phyloP scores from a whole-genome alignment of 2,113 vertebrate species.

The Cyprinodon variegatus region DNA sequence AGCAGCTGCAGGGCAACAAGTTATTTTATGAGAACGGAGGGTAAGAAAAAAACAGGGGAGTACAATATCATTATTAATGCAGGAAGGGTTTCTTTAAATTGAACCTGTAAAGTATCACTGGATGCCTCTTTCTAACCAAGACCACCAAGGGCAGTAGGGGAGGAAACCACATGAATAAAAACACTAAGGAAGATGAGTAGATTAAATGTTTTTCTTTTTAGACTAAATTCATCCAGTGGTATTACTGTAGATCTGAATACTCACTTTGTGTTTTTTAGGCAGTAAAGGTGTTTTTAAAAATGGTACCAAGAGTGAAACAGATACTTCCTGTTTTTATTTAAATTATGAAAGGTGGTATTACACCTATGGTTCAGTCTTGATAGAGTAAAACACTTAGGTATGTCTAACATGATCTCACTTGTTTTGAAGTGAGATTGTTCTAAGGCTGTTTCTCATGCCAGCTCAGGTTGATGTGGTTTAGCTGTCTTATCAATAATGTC shows the following conservation, averaged over 20 bases:
- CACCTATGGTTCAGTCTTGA: not conserved
- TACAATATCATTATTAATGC: conserved; percentile 74
- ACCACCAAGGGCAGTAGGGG: not conserved
- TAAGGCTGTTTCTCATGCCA: too few species aligned
- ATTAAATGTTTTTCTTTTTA: not conserved
- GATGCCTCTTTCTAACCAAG: conserved; percentile 19
- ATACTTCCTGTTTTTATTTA: not conserved
- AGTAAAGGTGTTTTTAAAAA: not conserved
- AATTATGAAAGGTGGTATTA: not conserved
- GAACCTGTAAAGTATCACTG: conserved; percentile 61
- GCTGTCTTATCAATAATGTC: too few species aligned
- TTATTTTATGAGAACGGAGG: conserved; percentile 30
- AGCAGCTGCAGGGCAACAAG: conserved; percentile 31
- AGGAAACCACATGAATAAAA: conserved; percentile 12
- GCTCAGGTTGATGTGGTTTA: too few species aligned
- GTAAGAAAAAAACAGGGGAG: conserved; percentile 18
- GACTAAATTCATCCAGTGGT: too few species aligned
- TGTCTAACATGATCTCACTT: not conserved
- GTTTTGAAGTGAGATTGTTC: not conserved
- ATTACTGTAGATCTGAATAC: not conserved
- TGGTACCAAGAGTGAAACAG: not conserved
- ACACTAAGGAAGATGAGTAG: not conserved
- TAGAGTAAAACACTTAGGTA: not conserved
- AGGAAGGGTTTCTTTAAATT: conserved; percentile 62
- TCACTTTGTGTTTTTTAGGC: not conserved